These are phyloP conservation scores for Orthosia gracilis DNA, from an alignment of 2,888 invertebrate species.

Conservation along the genomic window DNA sequence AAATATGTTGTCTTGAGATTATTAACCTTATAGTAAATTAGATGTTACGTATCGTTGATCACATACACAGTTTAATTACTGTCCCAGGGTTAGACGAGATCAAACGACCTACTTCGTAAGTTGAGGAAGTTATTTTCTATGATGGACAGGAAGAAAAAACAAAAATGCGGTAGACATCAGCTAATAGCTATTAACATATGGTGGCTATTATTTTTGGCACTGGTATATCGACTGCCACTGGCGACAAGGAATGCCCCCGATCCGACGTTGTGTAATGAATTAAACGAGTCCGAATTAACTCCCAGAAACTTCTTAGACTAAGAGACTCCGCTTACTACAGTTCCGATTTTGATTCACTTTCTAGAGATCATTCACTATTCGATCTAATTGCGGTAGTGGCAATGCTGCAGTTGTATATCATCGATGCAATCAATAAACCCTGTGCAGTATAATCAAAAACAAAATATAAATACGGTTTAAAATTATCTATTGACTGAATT, in stretches of 20 bases:
- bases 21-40: background rate
- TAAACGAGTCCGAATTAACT: conserved; percentile 50
- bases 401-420: background rate
- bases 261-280: conserved; percentile 58
- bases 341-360: conserved; percentile 6
- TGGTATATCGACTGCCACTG: conserved; percentile 22
- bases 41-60: conserved; percentile 5
- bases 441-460: background rate
- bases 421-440: background rate
- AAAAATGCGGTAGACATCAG: conserved; percentile 16
- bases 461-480: too few relatives aligned
- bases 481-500: too few relatives aligned
- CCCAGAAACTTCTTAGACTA: conserved; percentile 44
- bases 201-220: conserved; percentile 57
- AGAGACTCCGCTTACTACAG: conserved; percentile 40
- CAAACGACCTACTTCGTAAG: background rate
- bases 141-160: conserved; percentile 9
- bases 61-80: conserved; percentile 7
- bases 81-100: conserved; percentile 15
- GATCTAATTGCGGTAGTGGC: background rate
- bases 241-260: conserved; percentile 54
- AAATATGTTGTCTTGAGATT: conserved; percentile 19
- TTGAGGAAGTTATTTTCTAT: conserved; percentile 12
- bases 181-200: conserved; percentile 48
- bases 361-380: background rate